Evolutionary conservation across 2,113 vertebrate species (phyloP), one percentile per base, ranked within the genome.

Genomic region (Rhinolophus ferrumequinum): DNA sequence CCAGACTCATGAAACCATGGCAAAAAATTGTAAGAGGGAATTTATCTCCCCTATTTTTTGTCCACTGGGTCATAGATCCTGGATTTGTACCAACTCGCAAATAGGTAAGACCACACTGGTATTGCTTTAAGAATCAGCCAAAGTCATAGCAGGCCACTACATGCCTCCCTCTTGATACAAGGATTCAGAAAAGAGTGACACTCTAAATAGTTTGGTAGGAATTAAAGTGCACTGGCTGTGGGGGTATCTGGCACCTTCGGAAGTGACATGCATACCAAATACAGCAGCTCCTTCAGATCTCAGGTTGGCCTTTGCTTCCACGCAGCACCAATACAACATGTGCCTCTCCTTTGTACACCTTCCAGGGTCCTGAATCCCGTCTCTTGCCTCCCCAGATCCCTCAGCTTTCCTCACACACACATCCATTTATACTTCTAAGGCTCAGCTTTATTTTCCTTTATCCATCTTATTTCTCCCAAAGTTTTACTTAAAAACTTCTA

Each of bases 381-480:
- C 64, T 92, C 84, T 28, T 30, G 22, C n/a, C 80, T 91, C 16
- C 70, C 70, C 30, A 72, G 15, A 60, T 54, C 28, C 47, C 47
- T 88, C 38, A 50, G 56, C 50, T 77, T 52, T 88, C 30, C 72
- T 92, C 30, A 88, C n/a, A 92, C 35, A 82, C 16, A 83, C 64
- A 76, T 72, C 62, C 13, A 66, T 15, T 22, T 88, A 47, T 8
- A 84, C 18, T 73, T 67, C 76, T 60, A 79, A 94, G 54, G 87
- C 22, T n/a, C 13, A 41, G 15, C 15, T 94, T 80, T 93, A 73
- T 60, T 82, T 72, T 76, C 69, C 26, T 87, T 76, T 69, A 70
- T n/a, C 69, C 15, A 70, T 58, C 56, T 85, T 70, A 79, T 84
- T 72, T 47, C 54, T 87, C 54, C 56, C 60, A 93, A 94, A 91